Evolutionary conservation across 1,140 invertebrate genomes (phyloP), one percentile per base, ranked within the genome.

Genomic region (Gonioctena quinquepunctata): DNA sequence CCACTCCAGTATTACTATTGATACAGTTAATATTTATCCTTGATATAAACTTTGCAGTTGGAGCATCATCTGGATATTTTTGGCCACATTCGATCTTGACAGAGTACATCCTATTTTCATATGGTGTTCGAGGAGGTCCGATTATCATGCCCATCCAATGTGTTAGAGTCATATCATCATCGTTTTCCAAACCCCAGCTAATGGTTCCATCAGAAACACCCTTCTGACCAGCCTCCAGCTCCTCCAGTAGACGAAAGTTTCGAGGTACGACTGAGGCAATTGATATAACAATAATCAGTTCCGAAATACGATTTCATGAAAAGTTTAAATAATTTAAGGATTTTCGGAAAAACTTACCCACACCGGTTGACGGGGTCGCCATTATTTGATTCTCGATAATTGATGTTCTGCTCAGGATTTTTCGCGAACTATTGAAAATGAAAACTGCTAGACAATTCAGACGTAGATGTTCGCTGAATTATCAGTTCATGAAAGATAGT

Each of bases 121-220:
- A 99, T 54, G 95, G 94, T 77, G 97, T 99, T 94, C 99, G 88
- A 80, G 96, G 95, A 78, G 98, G 98, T 76, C 98, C 98, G 86
- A 99, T 98, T 80, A 99, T 99, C 94, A 98, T 99, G 69, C 96
- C 96, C 83, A 94, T 98, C 98, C 98, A 99, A 83, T 96, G 92
- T 79, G n/a, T 97, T 56, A 99, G 88, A 76, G 96, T 97, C 94
- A 98, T 98, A 84, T 99, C 98, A 87, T 97, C 96, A 83, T 99
- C 97, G 84, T 96, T 97, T 86, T 98, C 96, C 73, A 99, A 87
- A 62, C 98, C 98, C 98, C 98, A 99, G 82, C 96, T 98, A 81
- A 99, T 99, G 49, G 96, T 99, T 66, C 98, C 97, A 91, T 99
- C 98, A 65, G 96, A 96, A 78, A 96, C 94, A 80, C 98, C 98